These are phyloP conservation scores for Diabrotica balteata DNA, from an alignment of 2,888 invertebrate genomes.

Conservation along the genomic window DNA sequence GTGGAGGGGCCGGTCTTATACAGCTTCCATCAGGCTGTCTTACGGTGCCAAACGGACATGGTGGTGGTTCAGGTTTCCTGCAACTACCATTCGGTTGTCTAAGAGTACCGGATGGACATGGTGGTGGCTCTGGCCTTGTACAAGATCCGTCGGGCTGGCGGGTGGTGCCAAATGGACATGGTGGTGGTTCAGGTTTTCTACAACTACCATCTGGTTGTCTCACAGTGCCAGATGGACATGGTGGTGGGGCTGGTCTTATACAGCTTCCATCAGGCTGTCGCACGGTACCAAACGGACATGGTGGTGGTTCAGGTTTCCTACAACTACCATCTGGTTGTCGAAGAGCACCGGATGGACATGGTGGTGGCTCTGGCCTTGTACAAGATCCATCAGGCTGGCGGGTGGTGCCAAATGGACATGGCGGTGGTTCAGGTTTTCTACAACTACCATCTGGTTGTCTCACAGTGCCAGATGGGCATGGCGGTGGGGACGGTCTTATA, in stretches of 20 bases:
- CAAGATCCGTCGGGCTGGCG: slow-evolving; percentile 29
- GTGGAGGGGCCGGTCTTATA: slow-evolving; percentile 19
- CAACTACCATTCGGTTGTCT: slow-evolving; percentile 23
- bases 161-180: slow-evolving; percentile 27
- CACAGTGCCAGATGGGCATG: slow-evolving; percentile 24
- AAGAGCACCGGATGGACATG: slow-evolving; percentile 25
- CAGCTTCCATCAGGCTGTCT: slow-evolving; percentile 30
- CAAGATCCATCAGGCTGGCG: slow-evolving; percentile 29
- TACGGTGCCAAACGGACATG: slow-evolving; percentile 29
- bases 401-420: slow-evolving; percentile 38
- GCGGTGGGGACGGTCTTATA: slow-evolving; percentile 16
- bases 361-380: slow-evolving; percentile 23
- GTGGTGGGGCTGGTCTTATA: slow-evolving; percentile 18
- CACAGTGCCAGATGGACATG: slow-evolving; percentile 27
- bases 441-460: slow-evolving; percentile 30
- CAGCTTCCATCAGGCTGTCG: slow-evolving; percentile 23
- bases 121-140: slow-evolving; percentile 20
- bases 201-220: slow-evolving; percentile 29
- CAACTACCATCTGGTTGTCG: slow-evolving; percentile 27
- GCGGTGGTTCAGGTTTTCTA: slow-evolving; percentile 19
- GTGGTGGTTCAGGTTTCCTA: slow-evolving; percentile 15
- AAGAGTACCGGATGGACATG: slow-evolving; percentile 28
- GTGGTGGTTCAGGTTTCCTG: slow-evolving; percentile 13
- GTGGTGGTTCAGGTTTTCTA: slow-evolving; percentile 15
- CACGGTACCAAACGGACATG: slow-evolving; percentile 26